Base-by-base conservation (phyloP, 2,888 invertebrate genomes). In the Harpagoxenus sublaevis region DNA sequence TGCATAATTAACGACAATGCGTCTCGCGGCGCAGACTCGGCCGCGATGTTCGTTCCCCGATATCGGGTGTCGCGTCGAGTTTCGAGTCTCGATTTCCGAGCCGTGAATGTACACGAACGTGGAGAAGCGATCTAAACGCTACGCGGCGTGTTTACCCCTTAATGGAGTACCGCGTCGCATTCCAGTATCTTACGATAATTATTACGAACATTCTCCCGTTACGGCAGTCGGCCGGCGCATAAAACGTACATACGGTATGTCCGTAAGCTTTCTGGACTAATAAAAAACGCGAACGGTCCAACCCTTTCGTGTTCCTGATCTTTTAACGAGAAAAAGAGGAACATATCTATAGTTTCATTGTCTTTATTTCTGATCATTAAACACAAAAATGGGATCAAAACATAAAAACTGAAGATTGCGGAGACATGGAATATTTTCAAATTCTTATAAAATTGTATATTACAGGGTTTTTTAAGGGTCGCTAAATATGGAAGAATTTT, bases 1-100 rank as follows among this genome's bases (percentile, higher is more conserved):
- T 93, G 92, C 90, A 90, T 92, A 92, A 92, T 93, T 93, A 92
- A 93, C 92, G 92, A 91, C 77, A 31, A 48, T 48, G 84, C 89
- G 88, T 74, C 45, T 65, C 85, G 85, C 70, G 88, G 87, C 31
- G 28, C 31, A 12, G 89, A 88, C 83, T 86, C 35, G 84, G 82
- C 51, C 23, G n/a, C 55, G 28, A n/a, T 60, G 23, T 35, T 66
- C 75, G 86, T 83, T 79, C 42, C 55, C 42, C 2, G 28, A 28
- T 68, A 68, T 85, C 86, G 68, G 86, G 86, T 89, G 83, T 87
- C 86, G 65, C n/a, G 42, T 55, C 77, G 83, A 62, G 48, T 62
- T 15, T 75, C 62, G 74, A 53, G 42, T 68, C 31, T 48, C 71
- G 71, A 60, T 79, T 79, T 60, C 18, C 79, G 48, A 55, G 35